A percentile compares a stretch with the other conserved stretches of the same genome.
Conservation (phyloP, 2,113 vertebrate species). For the Nycticebus coucang region DNA sequence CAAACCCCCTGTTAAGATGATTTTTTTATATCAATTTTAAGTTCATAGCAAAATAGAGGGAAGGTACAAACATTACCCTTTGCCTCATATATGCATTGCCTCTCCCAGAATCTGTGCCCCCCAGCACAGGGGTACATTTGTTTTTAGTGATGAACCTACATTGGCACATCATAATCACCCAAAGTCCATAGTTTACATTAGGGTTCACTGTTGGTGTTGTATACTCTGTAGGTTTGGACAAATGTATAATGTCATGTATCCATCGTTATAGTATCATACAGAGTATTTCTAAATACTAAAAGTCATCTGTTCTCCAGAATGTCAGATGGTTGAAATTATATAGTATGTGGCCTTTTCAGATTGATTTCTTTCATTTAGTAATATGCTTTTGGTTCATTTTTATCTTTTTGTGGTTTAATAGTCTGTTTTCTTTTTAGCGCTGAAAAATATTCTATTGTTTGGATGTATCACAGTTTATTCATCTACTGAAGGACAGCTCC, state of each 20-base stretch:
- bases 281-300: not conserved
- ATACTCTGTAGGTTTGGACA: not conserved
- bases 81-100: not conserved
- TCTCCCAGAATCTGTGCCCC: too few relatives aligned
- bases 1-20: not conserved
- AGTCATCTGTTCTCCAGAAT: not conserved
- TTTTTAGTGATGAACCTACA: not conserved
- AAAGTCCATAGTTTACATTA: not conserved
- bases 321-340: not conserved
- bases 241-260: not conserved
- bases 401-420: not conserved
- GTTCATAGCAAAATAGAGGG: not conserved
- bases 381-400: not conserved
- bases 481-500: not conserved
- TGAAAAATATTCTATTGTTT: not conserved
- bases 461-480: not conserved
- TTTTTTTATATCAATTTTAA: not conserved
- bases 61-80: not conserved
- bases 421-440: constrained; percentile 4
- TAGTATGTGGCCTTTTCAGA: not conserved
- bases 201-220: not conserved
- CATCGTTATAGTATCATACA: not conserved
- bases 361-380: not conserved
- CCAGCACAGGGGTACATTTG: not conserved
- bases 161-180: not conserved